Base-by-base conservation (phyloP, 2,888 invertebrate species). In the Archips xylosteana region DNA sequence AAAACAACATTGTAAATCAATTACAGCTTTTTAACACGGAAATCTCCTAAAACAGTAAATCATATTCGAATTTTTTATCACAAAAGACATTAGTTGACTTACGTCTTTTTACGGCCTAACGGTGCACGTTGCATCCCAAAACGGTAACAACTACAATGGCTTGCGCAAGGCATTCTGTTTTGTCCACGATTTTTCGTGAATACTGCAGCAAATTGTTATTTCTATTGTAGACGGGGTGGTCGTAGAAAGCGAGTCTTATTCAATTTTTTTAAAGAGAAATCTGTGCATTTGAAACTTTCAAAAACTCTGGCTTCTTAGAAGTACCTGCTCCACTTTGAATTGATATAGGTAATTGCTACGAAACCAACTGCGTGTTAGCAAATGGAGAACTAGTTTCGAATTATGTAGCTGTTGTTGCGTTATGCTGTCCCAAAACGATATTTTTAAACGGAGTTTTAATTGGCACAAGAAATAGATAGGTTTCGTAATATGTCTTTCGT, bases 141-240 rank as follows among this genome's bases (percentile, higher is more conserved):
- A 85, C 82, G 85, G 84, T 86, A 85, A 92, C 91, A 71, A 39
- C 61, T n/a, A 69, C 68, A 92, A 92, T 89, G 84, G 86, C 85
- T 93, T 92, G 92, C 92, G 90, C 92, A 92, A 93, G 78, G 83
- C 84, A 82, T 87, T 87, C 85, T 86, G 86, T 87, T 89, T 89
- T 91, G 87, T 91, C 83, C 87, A 89, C 89, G 89, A 88, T 84
- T 87, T 86, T 89, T 88, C 87, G 87, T 91, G 87, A 85, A 87
- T 84, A 87, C 80, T 82, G 79, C 82, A 82, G 83, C 82, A 84
- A 82, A 85, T 84, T 82, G 84, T 85, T 85, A 84, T 87, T 86
- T 84, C 78, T 80, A 84, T 88, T 90, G 88, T 88, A 82, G 77
- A 72, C 79, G 79, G 90, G 92, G 92, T 92, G 93, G 92, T 86